Base-by-base conservation (phyloP, 2,888 invertebrate species). In the Bellardia bayeri region DNA sequence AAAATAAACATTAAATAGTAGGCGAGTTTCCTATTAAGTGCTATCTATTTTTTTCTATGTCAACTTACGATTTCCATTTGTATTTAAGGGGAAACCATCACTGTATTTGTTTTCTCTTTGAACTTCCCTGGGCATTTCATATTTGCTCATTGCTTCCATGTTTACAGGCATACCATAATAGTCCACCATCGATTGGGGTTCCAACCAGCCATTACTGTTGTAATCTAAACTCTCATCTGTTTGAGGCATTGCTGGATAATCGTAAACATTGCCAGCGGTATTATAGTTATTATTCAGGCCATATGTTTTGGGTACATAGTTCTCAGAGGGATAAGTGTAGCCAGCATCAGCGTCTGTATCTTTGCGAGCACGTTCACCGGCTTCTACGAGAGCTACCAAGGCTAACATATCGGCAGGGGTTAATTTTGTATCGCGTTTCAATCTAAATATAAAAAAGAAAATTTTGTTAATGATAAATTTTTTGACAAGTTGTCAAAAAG, bases 361-460 rank as follows among this genome's bases (percentile, higher is more conserved):
- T 80, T 92, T 92, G 78, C 93, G 92, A 7, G 94, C 92, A 7
- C 93, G 91, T 89, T 93, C 93, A 2, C 94, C 93, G 33, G 93
- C 93, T 82, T 93, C 93, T 23, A 94, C 93, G 13, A 93, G 89
- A 16, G 94, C 93, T 23, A 93, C 92, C 63, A 93, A 88, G 8
- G 93, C 94, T 87, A 93, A 82, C 93, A 93, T 93, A 90, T 93
- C 93, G 66, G 94, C 94, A 16, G 93, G 93, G 14, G 93, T 93
- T 49, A 93, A 84, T 84, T 94, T 93, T 56, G 93, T 92, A 84
- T 93, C 94, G 33, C 93, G 92, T 81, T 94, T 93, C 0, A 93
- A 90, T 63, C 93, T 93, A 40, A n/a, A 54, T 30, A 33, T n/a
- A 1, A 79, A 74, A 71, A 49, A 61, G 9, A 58, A 58, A 11